Base-by-base conservation (phyloP, 2,888 invertebrate genomes). In the Deroplatys truncata region DNA sequence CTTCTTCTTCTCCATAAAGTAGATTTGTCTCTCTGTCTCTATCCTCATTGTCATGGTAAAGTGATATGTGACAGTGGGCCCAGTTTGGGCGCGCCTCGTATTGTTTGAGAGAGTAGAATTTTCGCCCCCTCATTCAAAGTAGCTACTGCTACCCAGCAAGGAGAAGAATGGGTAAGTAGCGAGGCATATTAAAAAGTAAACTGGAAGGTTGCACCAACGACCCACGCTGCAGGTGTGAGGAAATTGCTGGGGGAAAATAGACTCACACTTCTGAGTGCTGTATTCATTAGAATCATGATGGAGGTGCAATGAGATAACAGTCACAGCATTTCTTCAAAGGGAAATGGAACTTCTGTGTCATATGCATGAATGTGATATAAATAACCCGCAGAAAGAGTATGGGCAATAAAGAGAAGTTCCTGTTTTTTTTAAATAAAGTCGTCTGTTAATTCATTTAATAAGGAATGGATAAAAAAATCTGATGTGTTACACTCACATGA, bases 11-110 rank as follows among this genome's bases (percentile, higher is more conserved):
- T 85, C 49, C 86, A 86, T 82, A 86, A 31, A 86, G 86, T 56
- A 86, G 86, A 87, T 87, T 83, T 87, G 87, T 87, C 82, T 87
- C 16, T 86, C 28, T 86, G 13, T 86, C 82, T 86, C 82, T 86
- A 25, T n/a, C 31, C 28, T 88, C 85, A 89, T 89, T 90, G 89
- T 90, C 89, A 88, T 88, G 86, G 89, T 89, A 89, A 90, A 88
- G 83, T 89, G 90, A 90, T 89, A 89, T 85, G 90, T 88, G 90
- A 90, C 89, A 86, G 49, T 72, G 82, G 29, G 28, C 29, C 35
- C 56, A 25, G 56, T 72, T 72, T 35, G 89, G 89, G 86, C 83
- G 83, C 43, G 86, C 89, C 89, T 84, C 85, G 25, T 43, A 87
- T 87, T 87, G 87, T 87, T 87, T 87, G 87, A 87, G 35, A 25